Percentiles rank a stretch among this genome's conserved stretches.
phyloP scores from a whole-genome alignment of 2,888 invertebrate species.

The Chrysodeixis includens region DNA sequence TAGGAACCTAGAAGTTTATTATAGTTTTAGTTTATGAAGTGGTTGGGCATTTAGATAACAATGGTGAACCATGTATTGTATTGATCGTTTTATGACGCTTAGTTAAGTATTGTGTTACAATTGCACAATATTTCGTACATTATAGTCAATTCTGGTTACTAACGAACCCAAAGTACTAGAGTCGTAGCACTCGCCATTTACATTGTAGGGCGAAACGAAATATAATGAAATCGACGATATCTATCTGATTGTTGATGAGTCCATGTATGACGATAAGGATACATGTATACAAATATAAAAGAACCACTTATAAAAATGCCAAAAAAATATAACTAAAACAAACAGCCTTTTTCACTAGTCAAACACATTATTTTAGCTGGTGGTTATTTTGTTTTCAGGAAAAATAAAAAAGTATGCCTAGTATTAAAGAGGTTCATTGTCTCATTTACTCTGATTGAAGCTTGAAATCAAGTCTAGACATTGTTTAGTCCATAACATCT shows the following conservation, averaged over 20 bases:
- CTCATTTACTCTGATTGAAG: too few relatives aligned
- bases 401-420: too few relatives aligned
- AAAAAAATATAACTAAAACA: not conserved
- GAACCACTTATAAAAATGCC: not conserved
- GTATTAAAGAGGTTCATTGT: too few relatives aligned
- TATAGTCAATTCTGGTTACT: not conserved
- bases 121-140: not conserved
- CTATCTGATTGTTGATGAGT: too few relatives aligned
- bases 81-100: not conserved
- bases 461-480: too few relatives aligned
- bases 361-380: too few relatives aligned
- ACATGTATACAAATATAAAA: too few relatives aligned
- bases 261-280: too few relatives aligned
- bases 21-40: not conserved
- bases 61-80: not conserved
- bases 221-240: not conserved
- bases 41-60: not conserved
- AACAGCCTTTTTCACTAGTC: too few relatives aligned
- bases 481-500: too few relatives aligned
- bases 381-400: too few relatives aligned
- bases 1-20: conserved; percentile 90
- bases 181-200: not conserved
- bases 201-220: not conserved
- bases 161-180: not conserved
- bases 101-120: not conserved